Percentiles rank a stretch among this genome's conserved stretches.
phyloP scores from a whole-genome alignment of 2,888 invertebrate species.

The Amaurobius ferox region DNA sequence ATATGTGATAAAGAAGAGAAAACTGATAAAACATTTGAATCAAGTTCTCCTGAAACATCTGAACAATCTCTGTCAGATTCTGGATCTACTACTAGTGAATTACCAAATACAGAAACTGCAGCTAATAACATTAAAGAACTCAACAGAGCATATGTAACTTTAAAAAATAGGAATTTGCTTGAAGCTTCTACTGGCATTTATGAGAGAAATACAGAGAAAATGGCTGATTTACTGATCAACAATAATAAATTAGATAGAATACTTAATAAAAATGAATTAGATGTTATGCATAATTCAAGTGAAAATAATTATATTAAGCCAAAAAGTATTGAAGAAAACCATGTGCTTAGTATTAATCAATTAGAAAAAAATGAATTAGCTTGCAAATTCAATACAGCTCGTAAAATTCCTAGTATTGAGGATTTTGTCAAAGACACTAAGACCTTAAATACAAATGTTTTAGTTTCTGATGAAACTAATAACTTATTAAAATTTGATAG shows the following conservation, averaged over 20 bases:
- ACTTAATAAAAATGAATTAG: slow-evolving; percentile 62
- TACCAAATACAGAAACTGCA: slow-evolving; percentile 4
- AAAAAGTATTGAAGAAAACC: slow-evolving; percentile 31
- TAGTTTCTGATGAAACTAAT: slow-evolving; percentile 77
- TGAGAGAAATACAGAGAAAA: slow-evolving; percentile 67
- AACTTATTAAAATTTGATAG: slow-evolving; percentile 81
- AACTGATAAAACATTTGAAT: neutral
- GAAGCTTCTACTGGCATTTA: slow-evolving; percentile 29
- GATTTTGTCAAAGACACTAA: slow-evolving; percentile 81
- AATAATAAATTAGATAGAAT: slow-evolving; percentile 59
- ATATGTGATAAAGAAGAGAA: slow-evolving; percentile 24
- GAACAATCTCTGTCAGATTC: slow-evolving; percentile 1
- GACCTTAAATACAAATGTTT: slow-evolving; percentile 81
- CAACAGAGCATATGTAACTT: neutral
- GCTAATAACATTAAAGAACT: slow-evolving; percentile 43
- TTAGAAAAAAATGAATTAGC: slow-evolving; percentile 75
- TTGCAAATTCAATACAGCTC: slow-evolving; percentile 75
- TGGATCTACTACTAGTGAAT: neutral
- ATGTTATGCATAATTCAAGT: slow-evolving; percentile 7
- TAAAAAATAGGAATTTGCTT: slow-evolving; percentile 18
- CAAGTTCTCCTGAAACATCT: neutral
- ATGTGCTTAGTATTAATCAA: slow-evolving; percentile 11
- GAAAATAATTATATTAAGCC: slow-evolving; percentile 6
- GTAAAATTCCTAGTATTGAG: slow-evolving; percentile 77
- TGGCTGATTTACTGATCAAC: slow-evolving; percentile 64